phyloP scores from a whole-genome alignment of 2,888 invertebrate genomes.

The Neoascia interrupta region DNA sequence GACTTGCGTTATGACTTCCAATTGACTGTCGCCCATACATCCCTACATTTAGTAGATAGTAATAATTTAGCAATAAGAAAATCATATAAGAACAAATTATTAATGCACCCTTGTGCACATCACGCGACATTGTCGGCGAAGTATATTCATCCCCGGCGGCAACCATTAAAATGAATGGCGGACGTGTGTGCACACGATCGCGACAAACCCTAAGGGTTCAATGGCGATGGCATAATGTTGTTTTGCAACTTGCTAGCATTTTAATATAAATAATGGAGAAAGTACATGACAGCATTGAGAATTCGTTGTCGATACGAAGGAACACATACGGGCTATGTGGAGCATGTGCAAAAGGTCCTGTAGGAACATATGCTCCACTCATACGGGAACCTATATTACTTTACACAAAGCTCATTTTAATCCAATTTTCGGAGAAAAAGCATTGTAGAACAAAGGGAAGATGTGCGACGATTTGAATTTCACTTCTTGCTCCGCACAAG shows the following conservation, averaged over 20 bases:
- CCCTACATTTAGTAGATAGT: conserved; percentile 39
- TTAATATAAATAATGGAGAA: conserved; percentile 70
- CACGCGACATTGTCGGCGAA: conserved; percentile 31
- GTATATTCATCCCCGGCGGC: conserved; percentile 61
- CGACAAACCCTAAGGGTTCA: conserved; percentile 51
- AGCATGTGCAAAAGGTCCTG: conserved; percentile 41
- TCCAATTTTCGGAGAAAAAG: conserved; percentile 52
- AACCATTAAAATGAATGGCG: conserved; percentile 66
- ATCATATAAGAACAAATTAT: conserved; percentile 70
- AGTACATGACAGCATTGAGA: conserved; percentile 58
- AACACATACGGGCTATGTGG: conserved; percentile 14
- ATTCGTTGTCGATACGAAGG: conserved; percentile 10
- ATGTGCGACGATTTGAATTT: too few species aligned
- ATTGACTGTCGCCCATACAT: conserved; percentile 62
- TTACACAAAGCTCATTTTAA: conserved; percentile 46
- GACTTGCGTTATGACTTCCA: conserved; percentile 62
- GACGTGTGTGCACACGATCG: conserved; percentile 63
- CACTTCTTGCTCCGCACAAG: too few species aligned
- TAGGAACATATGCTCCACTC: conserved; percentile 69
- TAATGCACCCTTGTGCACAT: conserved; percentile 70
- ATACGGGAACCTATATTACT: conserved; percentile 55
- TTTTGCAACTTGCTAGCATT: conserved; percentile 46
- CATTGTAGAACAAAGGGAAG: too few species aligned
- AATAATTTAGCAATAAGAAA: conserved; percentile 68
- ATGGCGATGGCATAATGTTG: conserved; percentile 18